Evolutionary conservation across 1,140 invertebrate species (phyloP).

Genomic region (Apolygus lucorum): DNA sequence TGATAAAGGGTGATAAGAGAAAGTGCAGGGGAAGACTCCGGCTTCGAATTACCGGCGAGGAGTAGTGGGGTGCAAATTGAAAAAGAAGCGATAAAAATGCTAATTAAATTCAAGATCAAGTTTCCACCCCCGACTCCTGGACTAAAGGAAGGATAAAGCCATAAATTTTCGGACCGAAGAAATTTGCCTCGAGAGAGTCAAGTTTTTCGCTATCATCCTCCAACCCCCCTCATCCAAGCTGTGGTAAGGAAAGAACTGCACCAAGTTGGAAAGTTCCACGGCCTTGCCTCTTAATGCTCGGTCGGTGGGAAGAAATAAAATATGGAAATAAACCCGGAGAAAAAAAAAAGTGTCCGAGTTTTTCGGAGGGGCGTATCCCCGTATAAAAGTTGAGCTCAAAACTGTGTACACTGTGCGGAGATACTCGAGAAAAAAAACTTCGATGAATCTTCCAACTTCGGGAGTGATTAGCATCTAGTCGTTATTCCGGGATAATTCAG

Average conservation of each 20-base stretch:
- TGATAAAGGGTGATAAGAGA: background rate
- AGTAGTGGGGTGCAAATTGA: background rate
- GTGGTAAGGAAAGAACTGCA: background rate
- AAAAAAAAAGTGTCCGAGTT: no score
- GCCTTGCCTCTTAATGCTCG: no score
- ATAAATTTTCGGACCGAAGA: slow-evolving; percentile 13
- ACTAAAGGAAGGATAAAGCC: background rate
- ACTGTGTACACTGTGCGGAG: no score
- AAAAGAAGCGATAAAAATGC: slow-evolving; percentile 15
- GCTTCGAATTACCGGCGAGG: background rate
- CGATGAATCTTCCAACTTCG: no score
- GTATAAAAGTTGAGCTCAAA: no score
- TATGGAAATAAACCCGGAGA: no score
- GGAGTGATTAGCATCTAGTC: no score
- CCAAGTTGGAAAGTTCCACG: no score
- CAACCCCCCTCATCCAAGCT: background rate
- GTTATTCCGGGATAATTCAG: no score
- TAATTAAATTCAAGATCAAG: slow-evolving; percentile 11
- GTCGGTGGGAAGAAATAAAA: no score
- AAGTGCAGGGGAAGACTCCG: background rate
- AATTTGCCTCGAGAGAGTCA: slow-evolving; percentile 11
- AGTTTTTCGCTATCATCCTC: background rate
- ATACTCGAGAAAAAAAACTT: no score
- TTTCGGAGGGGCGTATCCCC: no score
- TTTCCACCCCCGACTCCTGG: background rate